Evolutionary conservation across 2,113 vertebrate genomes (phyloP), one percentile per base, ranked within the genome.

Genomic region (Calonectris borealis): DNA sequence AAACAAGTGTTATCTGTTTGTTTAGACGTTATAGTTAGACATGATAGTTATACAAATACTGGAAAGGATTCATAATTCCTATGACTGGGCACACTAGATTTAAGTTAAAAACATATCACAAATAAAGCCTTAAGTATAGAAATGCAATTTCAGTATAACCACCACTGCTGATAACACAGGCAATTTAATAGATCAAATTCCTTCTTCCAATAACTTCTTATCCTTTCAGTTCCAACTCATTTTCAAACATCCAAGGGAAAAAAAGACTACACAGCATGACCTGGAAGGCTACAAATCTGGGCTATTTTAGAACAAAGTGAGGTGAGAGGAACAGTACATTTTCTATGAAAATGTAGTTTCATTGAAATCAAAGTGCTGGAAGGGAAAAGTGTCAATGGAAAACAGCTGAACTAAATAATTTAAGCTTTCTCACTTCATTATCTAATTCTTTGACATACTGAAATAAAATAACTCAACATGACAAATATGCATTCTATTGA

Each of bases 291-390:
- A 93, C 46, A 90, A 88, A 92, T 84, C 64, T 64, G 29, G 71
- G 27, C 68, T 95, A 75, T 83, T 94, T 93, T 83, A 91, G 91
- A 91, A 93, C 66, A 93, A 95, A 91, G 88, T 81, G 92, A 90
- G 73, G 80, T 90, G 86, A 95, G 65, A 89, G 40, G 55, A 92
- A 75, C 36, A 72, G 65, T 68, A 82, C 52, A 29, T 95, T 92
- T 90, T 81, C 88, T 84, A 88, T 70, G 72, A 86, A 96, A 96
- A 94, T 86, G 65, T 75, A 86, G 31, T 88, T 95, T 92, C 72
- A 88, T 69, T 78, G 79, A 92, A 96, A 94, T 88, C 80, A 83
- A 96, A 96, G 73, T 60, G 76, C 61, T 94, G 57, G 60, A 86
- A 94, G n/a, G 49, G 27, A 84, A 88, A 90, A 64, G 49, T 46